Evolutionary conservation across 2,113 vertebrate genomes (phyloP).

Genomic region (Toxotes jaculatrix): DNA sequence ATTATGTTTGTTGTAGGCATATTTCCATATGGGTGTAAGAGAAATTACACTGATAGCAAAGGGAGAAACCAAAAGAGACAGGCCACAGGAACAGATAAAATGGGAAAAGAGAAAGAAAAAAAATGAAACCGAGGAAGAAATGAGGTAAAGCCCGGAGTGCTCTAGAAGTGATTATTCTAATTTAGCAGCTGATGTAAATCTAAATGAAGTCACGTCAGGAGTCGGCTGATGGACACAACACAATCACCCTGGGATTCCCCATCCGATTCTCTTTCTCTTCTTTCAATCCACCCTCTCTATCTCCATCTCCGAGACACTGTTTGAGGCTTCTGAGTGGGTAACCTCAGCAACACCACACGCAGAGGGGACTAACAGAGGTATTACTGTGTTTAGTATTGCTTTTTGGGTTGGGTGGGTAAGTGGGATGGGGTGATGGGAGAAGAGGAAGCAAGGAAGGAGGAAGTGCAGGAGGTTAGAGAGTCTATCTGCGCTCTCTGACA

Average conservation of each 20-base stretch:
- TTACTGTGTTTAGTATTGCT: constrained; percentile 77
- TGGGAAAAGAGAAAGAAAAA: constrained; percentile 51
- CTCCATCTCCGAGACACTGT: constrained; percentile 49
- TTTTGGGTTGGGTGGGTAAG: constrained; percentile 59
- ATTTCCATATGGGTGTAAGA: background rate
- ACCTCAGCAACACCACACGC: constrained; percentile 83
- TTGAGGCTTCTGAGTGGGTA: constrained; percentile 79
- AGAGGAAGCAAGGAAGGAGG: constrained; percentile 40
- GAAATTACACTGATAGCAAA: background rate
- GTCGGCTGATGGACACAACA: constrained; percentile 90
- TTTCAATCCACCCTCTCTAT: constrained; percentile 45
- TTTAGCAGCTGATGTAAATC: constrained; percentile 97
- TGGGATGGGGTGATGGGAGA: constrained; percentile 50
- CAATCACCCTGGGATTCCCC: constrained; percentile 83
- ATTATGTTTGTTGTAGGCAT: background rate
- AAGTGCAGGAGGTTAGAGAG: constrained; percentile 65
- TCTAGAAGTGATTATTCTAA: constrained; percentile 98
- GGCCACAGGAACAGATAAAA: constrained; percentile 22
- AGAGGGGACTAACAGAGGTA: constrained; percentile 76
- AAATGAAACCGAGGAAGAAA: constrained; percentile 77
- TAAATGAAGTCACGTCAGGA: constrained; percentile 96
- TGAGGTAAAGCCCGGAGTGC: constrained; percentile 86
- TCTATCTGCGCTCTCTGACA: constrained; percentile 64
- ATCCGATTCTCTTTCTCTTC: constrained; percentile 44
- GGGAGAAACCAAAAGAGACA: background rate